Evolutionary conservation across 2,888 invertebrate genomes (phyloP), one percentile per base, ranked within the genome.

Genomic region (Dione vanillae): DNA sequence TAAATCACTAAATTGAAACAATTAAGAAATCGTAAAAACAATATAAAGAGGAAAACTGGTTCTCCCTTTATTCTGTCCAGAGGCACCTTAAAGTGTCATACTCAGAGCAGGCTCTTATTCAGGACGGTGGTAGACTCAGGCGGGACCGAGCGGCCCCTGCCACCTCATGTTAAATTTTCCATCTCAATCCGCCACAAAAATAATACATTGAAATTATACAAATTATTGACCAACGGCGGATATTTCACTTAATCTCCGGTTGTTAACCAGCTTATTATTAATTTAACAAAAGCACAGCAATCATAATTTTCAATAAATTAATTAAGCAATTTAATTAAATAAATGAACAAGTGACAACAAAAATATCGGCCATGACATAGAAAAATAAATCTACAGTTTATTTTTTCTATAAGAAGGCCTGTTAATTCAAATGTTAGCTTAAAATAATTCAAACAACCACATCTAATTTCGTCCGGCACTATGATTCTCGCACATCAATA

Each of bases 71-170:
- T 40, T 56, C 64, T 71, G 56, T 43, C 66, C 12, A 43, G 7
- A 37, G 58, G 58, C 16, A 37, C 45, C 27, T n/a, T 43, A 47
- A 40, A 11, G 61, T 27, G 20, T 43, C 59, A n/a, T n/a, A n/a
- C n/a, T 61, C n/a, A 11, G 61, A 37, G 66, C 65, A 66, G 45
- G 51, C 52, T 54, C 52, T 66, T 70, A 45, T 37, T 40, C 52
- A 49, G 68, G 65, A 71, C 52, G 68, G 68, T 71, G 68, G 68
- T 71, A 16, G 19, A 37, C 69, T 69, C 69, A 72, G 71, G 52
- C 56, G 69, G 61, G 65, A 54, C 66, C 56, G 62, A 69, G 51
- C 56, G 12, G 54, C 43, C 47, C 43, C 69, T 72, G 41, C 69
- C 69, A 69, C 66, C 66, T 62, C 5, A 35, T 10, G 41, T 59